Base-by-base conservation (phyloP, 2,888 invertebrate genomes). In the Graphium colonna region DNA sequence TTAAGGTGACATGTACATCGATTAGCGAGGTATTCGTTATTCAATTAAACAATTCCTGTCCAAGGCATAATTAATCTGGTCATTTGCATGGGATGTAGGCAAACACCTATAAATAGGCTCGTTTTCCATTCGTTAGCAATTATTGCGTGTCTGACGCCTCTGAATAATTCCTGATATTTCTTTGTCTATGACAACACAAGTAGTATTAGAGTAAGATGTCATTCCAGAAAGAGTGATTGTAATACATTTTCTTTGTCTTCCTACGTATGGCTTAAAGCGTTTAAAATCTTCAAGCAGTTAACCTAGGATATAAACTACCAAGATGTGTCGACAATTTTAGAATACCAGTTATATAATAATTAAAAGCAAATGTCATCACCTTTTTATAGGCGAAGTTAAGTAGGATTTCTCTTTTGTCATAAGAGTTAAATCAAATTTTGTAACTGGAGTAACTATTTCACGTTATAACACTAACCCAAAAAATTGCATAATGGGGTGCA, bases 101-200 rank as follows among this genome's bases (percentile, higher is more conserved):
- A 61, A 61, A 58, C 59, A 55, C 58, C 57, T 63, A 62, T 56
- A 62, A 18, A 44, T 43, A 48, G 38, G 38, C 21, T 63, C 62
- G 68, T 70, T 75, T 76, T 73, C 71, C 69, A 71, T 71, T 69
- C 57, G 69, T 64, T 60, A 62, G 53, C 59, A 62, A 63, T 65
- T 60, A 65, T 61, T 57, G 60, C 65, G 59, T 65, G 52, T 59
- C 58, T 49, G 33, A 51, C 44, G 26, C 43, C 31, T 63, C 51
- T 44, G 43, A 58, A 60, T 60, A 59, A 66, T 63, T 62, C 60
- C 58, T 64, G 67, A 61, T 57, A 58, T 62, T 60, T 56, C 59
- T 54, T 58, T 60, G 10, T 52, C 26, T 7, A 39, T 31, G 18
- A 44, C 40, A 18, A 33, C 47, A 12, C 13, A 21, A 17, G 42